phyloP scores from a whole-genome alignment of 2,797 vertebrate species.

The Morelia viridis region DNA sequence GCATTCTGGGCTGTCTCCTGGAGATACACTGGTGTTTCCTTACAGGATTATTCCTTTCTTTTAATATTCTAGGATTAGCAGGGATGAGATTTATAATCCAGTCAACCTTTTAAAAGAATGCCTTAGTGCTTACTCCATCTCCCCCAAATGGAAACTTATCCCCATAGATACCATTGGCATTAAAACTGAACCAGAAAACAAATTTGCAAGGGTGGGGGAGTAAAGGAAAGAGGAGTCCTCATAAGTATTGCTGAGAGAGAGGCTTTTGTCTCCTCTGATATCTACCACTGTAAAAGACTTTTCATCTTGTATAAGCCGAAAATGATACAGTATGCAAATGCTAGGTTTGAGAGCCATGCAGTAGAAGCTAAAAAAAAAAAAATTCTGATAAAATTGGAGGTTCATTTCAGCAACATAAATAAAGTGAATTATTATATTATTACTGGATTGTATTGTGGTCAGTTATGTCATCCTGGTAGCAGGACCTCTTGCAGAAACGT shows the following conservation, averaged over 20 bases:
- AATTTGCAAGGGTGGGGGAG: not conserved
- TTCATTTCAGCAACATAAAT: not conserved
- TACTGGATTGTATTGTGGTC: not conserved
- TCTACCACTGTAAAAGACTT: not conserved
- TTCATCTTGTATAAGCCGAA: not conserved
- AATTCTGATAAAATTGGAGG: not conserved
- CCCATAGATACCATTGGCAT: not conserved
- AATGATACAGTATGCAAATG: not conserved
- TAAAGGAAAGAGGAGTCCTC: not conserved
- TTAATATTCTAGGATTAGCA: not conserved
- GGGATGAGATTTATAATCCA: not conserved
- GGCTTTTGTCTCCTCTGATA: not conserved
- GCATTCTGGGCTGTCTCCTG: not conserved
- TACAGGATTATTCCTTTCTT: not conserved
- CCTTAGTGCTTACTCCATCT: not conserved
- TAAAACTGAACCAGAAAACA: not conserved
- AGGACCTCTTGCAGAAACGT: not conserved
- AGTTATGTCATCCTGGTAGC: not conserved
- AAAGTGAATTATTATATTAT: too few species aligned
- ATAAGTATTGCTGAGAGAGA: not conserved
- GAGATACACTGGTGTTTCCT: not conserved
- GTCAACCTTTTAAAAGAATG: not conserved
- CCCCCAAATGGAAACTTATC: not conserved
- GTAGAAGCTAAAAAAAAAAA: not conserved
- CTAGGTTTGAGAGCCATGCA: not conserved